phyloP scores from a whole-genome alignment of 2,797 vertebrate genomes.

The Myotis pilosus region DNA sequence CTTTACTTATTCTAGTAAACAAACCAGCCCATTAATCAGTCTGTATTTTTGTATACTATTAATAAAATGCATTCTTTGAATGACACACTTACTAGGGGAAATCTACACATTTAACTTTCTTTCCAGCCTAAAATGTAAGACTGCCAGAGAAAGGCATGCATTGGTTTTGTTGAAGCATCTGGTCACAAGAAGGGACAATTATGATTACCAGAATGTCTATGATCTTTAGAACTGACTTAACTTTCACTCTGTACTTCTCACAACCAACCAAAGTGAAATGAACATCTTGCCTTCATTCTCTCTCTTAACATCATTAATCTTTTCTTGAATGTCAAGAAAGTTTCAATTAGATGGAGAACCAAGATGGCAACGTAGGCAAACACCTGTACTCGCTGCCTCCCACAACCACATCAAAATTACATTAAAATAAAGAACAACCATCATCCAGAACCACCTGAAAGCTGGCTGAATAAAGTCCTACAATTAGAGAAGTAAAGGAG shows the following conservation, averaged over 20 bases:
- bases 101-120: neutral
- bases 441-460: too few species aligned
- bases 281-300: neutral
- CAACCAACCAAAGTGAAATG: neutral
- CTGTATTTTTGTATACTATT: neutral
- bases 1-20: slow-evolving; percentile 19
- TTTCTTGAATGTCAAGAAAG: neutral
- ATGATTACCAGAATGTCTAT: neutral
- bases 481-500: too few species aligned
- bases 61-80: neutral
- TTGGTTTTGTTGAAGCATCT: neutral
- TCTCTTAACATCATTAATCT: neutral
- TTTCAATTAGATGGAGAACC: neutral
- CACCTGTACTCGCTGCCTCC: too few species aligned
- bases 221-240: neutral
- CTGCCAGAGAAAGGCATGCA: neutral
- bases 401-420: too few species aligned
- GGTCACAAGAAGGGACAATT: neutral
- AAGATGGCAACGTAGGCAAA: too few species aligned
- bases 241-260: neutral
- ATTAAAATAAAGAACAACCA: too few species aligned
- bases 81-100: neutral
- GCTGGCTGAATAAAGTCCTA: too few species aligned
- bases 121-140: neutral
- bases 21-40: neutral